These are phyloP conservation scores for Drosophila chauvacae DNA, from an alignment of 1,140 invertebrate species.

Conservation along the genomic window DNA sequence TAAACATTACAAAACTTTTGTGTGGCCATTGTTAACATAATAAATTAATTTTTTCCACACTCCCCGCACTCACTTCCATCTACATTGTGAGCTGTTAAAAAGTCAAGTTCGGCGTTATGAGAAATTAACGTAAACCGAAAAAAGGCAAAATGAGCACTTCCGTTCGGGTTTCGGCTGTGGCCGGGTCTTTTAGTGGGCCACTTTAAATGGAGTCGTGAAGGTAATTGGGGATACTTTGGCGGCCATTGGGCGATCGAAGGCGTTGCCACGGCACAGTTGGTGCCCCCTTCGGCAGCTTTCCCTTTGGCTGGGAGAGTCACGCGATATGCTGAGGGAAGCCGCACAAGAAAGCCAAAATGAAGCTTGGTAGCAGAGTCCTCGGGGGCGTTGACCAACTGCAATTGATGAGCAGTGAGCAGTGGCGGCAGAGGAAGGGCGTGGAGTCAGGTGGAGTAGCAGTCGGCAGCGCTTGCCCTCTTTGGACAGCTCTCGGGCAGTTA, in stretches of 20 bases:
- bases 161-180: constrained; percentile 36
- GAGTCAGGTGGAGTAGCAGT: neutral
- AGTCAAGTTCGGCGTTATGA: constrained; percentile 60
- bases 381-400: constrained; percentile 73
- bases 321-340: constrained; percentile 60
- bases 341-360: constrained; percentile 43
- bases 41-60: constrained; percentile 69
- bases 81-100: constrained; percentile 38
- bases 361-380: constrained; percentile 28
- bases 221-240: constrained; percentile 66
- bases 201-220: constrained; percentile 61
- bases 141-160: constrained; percentile 47
- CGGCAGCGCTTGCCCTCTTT: neutral
- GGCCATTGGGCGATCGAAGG: constrained; percentile 65
- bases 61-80: too few species aligned
- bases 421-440: constrained; percentile 16
- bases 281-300: constrained; percentile 1
- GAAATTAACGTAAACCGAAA: constrained; percentile 37
- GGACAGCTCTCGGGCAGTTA: neutral
- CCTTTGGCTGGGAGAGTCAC: constrained; percentile 58
- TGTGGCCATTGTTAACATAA: constrained; percentile 71
- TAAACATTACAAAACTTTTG: constrained; percentile 80
- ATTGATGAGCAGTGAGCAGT: constrained; percentile 42
- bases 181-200: neutral
- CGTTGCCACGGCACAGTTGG: constrained; percentile 44